Conservation (phyloP, 2,888 invertebrate genomes). For the Alentia gelatinosa region DNA sequence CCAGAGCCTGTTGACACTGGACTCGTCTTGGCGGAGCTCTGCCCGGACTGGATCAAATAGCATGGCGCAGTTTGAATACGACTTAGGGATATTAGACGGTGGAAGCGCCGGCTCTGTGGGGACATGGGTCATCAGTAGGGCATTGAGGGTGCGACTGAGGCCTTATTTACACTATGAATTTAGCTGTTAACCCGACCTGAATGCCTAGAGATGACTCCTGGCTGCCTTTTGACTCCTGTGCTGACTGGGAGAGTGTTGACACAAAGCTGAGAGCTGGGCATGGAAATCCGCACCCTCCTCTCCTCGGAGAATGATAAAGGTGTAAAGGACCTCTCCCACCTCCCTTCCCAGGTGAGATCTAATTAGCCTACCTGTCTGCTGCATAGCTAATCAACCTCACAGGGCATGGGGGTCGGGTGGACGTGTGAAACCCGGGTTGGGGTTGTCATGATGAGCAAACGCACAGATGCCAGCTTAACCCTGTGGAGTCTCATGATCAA, state of each 20-base stretch:
- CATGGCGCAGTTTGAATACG: neutral
- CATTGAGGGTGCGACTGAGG: neutral
- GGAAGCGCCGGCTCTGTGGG: neutral
- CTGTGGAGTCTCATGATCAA: too few relatives aligned
- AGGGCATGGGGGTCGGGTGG: neutral
- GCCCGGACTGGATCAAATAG: neutral
- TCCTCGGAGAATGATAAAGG: neutral
- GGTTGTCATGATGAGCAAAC: neutral
- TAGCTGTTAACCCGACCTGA: neutral
- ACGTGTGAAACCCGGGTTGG: neutral
- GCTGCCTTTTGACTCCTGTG: neutral
- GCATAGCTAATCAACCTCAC: neutral
- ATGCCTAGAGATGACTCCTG: neutral
- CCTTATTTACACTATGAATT: constrained; percentile 5
- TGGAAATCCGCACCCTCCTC: neutral
- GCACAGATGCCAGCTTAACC: neutral
- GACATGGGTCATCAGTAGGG: neutral
- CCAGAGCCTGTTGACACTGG: neutral
- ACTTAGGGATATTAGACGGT: constrained; percentile 11
- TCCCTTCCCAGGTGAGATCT: neutral
- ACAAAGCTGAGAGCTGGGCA: neutral
- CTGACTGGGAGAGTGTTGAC: neutral
- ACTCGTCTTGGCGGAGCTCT: neutral
- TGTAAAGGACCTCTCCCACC: neutral
- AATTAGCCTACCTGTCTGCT: constrained; percentile 4